These are phyloP conservation scores for Cynodonichthys magdalenae DNA, from an alignment of 2,797 vertebrate species.

Conservation along the genomic window DNA sequence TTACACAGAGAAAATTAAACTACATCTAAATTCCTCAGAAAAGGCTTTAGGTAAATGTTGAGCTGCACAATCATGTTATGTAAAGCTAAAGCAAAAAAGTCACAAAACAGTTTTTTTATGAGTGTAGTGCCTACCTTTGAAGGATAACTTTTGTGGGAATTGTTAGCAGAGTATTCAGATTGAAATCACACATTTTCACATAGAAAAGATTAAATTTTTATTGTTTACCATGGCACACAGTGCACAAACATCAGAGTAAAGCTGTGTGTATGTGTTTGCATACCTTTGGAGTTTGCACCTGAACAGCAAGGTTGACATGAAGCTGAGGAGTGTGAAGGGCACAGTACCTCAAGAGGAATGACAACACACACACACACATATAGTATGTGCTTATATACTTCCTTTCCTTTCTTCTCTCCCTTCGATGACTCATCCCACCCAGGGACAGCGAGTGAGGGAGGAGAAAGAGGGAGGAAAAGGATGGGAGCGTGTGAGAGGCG, in stretches of 20 bases:
- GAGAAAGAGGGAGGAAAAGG: slow-evolving; percentile 37
- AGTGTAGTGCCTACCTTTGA: too few species aligned
- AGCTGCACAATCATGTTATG: too few species aligned
- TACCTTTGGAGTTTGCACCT: slow-evolving; percentile 41
- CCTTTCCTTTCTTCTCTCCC: slow-evolving; percentile 61
- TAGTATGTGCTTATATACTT: slow-evolving; percentile 51
- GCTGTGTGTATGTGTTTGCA: background rate
- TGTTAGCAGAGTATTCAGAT: slow-evolving; percentile 9
- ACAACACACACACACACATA: slow-evolving; percentile 46
- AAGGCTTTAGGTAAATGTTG: too few species aligned
- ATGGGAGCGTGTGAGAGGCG: slow-evolving; percentile 44
- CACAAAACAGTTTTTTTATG: too few species aligned
- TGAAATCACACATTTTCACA: slow-evolving; percentile 12
- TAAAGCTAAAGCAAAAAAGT: too few species aligned
- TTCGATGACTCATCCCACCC: slow-evolving; percentile 79
- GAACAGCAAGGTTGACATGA: slow-evolving; percentile 63
- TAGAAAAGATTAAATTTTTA: slow-evolving; percentile 1
- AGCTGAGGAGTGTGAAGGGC: slow-evolving; percentile 74
- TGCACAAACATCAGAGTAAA: background rate
- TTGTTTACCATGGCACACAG: background rate
- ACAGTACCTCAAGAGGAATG: slow-evolving; percentile 70
- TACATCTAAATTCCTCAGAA: too few species aligned
- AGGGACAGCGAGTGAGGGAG: slow-evolving; percentile 59
- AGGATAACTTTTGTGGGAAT: slow-evolving; percentile 1
- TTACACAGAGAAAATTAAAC: too few species aligned